These are phyloP conservation scores for Nudaria mundana DNA, from an alignment of 2,888 invertebrate genomes.

Conservation along the genomic window DNA sequence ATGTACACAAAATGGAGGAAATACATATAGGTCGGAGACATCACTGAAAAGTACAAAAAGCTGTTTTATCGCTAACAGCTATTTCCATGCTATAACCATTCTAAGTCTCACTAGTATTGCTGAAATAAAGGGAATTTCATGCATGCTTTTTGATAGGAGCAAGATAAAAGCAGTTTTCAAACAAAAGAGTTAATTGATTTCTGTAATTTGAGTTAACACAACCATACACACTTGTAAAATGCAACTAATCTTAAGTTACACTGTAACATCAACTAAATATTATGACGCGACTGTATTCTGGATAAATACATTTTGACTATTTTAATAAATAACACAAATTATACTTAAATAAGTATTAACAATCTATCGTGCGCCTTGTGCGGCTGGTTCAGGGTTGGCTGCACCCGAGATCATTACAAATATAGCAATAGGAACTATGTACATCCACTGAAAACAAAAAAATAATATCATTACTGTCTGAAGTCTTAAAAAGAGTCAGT, in stretches of 20 bases:
- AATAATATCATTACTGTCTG: neutral
- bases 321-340: neutral
- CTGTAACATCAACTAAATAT: neutral
- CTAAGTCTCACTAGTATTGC: no score
- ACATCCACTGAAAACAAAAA: conserved; percentile 97
- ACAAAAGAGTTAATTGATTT: neutral
- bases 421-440: conserved; percentile 96
- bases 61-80: no score
- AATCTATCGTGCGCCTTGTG: conserved; percentile 56
- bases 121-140: no score
- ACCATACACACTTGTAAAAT: conserved; percentile 1
- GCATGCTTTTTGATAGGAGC: no score
- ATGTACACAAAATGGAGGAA: no score
- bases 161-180: no score
- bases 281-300: neutral
- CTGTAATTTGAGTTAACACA: conserved; percentile 1
- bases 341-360: conserved; percentile 14
- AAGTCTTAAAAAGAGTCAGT: neutral
- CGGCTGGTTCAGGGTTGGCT: conserved; percentile 86
- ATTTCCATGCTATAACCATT: no score
- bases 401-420: conserved; percentile 95
- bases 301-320: conserved; percentile 5
- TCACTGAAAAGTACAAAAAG: no score
- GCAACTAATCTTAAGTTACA: neutral
- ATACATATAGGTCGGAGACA: no score